phyloP scores from a whole-genome alignment of 2,113 vertebrate genomes.

The Chloropsis cyanopogon region DNA sequence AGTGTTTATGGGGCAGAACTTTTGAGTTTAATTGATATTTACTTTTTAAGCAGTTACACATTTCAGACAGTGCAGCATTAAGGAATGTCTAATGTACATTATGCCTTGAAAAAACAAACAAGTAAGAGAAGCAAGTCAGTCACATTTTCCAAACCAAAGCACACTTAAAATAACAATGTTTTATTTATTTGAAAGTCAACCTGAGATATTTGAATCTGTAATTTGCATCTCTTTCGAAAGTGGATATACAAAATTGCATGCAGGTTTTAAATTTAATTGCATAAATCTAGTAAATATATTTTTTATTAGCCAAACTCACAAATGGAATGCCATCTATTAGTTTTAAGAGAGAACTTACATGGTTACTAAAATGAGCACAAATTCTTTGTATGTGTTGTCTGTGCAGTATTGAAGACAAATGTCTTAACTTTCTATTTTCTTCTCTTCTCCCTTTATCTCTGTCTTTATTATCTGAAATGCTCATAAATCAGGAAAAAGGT shows the following conservation, averaged over 20 bases:
- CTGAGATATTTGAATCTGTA: slow-evolving; percentile 66
- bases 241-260: not conserved
- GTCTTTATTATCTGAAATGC: slow-evolving; percentile 63
- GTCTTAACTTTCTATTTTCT: slow-evolving; percentile 61
- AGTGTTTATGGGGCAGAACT: slow-evolving; percentile 68
- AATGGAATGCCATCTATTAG: not conserved
- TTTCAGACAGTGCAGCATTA: slow-evolving; percentile 69
- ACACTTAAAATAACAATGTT: slow-evolving; percentile 76
- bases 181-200: slow-evolving; percentile 76
- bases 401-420: slow-evolving; percentile 11
- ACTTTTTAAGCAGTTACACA: slow-evolving; percentile 77
- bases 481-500: slow-evolving; percentile 72
- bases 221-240: slow-evolving; percentile 49
- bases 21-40: slow-evolving; percentile 78
- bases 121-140: slow-evolving; percentile 70
- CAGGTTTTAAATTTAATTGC: slow-evolving; percentile 27
- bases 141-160: slow-evolving; percentile 74
- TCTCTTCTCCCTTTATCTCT: slow-evolving; percentile 50
- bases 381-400: slow-evolving; percentile 22
- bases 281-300: not conserved
- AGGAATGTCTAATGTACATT: slow-evolving; percentile 71
- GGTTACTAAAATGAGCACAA: not conserved
- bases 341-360: not conserved
- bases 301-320: not conserved
- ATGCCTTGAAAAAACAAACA: slow-evolving; percentile 80